phyloP scores from a whole-genome alignment of 35 echinoderm and acorn worm genomes.

The Heliocidaris erythrogramma region DNA sequence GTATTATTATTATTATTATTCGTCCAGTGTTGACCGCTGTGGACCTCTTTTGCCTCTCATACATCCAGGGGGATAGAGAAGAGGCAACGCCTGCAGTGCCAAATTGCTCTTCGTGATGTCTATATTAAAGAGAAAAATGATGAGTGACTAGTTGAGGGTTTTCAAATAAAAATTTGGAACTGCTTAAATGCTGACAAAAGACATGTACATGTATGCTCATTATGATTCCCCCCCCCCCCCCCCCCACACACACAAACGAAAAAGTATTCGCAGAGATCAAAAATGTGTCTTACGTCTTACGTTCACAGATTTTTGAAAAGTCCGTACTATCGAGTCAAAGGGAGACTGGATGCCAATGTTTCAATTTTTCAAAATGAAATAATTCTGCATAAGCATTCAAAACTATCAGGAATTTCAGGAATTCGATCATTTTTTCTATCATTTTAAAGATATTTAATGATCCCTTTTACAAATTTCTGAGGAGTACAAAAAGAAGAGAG shows the following conservation, averaged over 20 bases:
- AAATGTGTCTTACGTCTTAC: background rate
- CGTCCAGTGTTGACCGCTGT: background rate
- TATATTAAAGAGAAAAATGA: conserved; percentile 13
- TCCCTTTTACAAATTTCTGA: background rate
- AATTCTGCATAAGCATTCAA: background rate
- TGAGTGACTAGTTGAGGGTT: background rate
- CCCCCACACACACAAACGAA: background rate
- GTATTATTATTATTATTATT: too few species aligned
- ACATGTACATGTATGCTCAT: too few species aligned
- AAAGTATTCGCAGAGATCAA: background rate
- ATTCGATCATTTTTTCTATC: background rate
- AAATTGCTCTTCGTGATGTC: background rate
- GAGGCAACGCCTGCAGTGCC: background rate
- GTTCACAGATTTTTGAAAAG: background rate
- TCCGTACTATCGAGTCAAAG: background rate
- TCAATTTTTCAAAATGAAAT: background rate
- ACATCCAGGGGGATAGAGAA: background rate
- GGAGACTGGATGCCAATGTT: background rate
- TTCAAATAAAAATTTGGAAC: background rate
- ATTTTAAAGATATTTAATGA: too few species aligned
- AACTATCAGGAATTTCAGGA: background rate
- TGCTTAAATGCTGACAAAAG: too few species aligned
- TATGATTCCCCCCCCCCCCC: too few species aligned
- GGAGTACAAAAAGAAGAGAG: background rate
- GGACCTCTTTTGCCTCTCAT: background rate